phyloP scores from a whole-genome alignment of 1,140 invertebrate species.

The Drosophila athabasca region DNA sequence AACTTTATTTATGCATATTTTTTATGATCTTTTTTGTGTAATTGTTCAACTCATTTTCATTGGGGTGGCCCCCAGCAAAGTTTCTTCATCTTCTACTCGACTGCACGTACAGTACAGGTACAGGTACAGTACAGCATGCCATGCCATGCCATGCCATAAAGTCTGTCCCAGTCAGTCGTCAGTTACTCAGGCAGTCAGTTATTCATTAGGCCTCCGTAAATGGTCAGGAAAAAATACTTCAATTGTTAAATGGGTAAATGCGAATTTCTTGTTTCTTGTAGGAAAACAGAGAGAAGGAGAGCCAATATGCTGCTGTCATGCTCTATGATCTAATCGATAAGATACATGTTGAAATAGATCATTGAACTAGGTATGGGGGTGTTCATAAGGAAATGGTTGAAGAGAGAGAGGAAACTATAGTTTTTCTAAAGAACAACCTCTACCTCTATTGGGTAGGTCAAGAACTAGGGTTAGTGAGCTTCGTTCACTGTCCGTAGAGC shows the following conservation, averaged over 20 bases:
- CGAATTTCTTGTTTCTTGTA: constrained; percentile 64
- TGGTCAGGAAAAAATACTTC: constrained; percentile 62
- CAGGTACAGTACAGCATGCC: constrained; percentile 8
- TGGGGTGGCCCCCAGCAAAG: constrained; percentile 2
- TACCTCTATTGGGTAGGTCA: no score
- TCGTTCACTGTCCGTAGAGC: no score
- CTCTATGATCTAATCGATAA: constrained; percentile 43
- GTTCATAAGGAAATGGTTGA: no score
- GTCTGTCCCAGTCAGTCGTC: constrained; percentile 15
- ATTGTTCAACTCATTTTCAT: constrained; percentile 25
- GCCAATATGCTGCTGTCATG: constrained; percentile 21
- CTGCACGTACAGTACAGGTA: no score
- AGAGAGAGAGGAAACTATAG: background rate
- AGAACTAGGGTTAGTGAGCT: no score
- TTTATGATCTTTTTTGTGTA: constrained; percentile 12
- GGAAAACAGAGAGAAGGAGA: constrained; percentile 15
- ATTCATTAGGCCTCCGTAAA: constrained; percentile 66
- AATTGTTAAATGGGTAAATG: constrained; percentile 66
- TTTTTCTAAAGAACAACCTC: no score
- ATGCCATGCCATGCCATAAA: constrained; percentile 53
- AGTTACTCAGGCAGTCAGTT: constrained; percentile 41
- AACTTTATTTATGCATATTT: background rate
- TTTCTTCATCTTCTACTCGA: constrained; percentile 31
- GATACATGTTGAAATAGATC: constrained; percentile 38
- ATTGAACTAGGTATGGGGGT: background rate